These are phyloP conservation scores for Dinothrombium tinctorium DNA, from an alignment of 1,140 invertebrate genomes.

Conservation along the genomic window DNA sequence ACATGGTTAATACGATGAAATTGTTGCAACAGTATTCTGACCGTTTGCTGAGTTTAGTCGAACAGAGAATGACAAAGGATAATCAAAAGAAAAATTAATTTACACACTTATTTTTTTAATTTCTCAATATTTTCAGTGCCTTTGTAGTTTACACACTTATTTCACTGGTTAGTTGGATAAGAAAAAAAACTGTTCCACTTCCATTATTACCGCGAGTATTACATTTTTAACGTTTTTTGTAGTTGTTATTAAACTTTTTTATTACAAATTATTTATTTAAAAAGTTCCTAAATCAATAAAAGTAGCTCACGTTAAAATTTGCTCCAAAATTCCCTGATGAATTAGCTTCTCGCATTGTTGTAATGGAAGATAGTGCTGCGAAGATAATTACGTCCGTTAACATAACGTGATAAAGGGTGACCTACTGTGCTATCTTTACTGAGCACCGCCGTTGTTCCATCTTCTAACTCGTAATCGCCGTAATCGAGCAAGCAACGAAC, in stretches of 20 bases:
- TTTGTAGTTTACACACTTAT: no score
- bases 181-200: no score
- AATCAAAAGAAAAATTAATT: slow-evolving; percentile 1
- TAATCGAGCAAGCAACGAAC: slow-evolving; percentile 64
- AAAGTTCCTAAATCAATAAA: no score
- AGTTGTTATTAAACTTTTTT: no score
- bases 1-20: slow-evolving; percentile 23
- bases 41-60: slow-evolving; percentile 32
- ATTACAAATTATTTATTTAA: no score
- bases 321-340: slow-evolving; percentile 68
- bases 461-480: slow-evolving; percentile 76
- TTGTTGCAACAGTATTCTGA: slow-evolving; percentile 39
- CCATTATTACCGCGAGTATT: no score
- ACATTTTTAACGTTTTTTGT: no score
- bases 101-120: no score
- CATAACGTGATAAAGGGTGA: slow-evolving; percentile 1
- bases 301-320: slow-evolving; percentile 25
- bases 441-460: slow-evolving; percentile 61
- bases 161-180: no score
- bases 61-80: slow-evolving; percentile 28
- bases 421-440: slow-evolving; percentile 57
- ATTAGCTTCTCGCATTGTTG: slow-evolving; percentile 73
- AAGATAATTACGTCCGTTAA: slow-evolving; percentile 8
- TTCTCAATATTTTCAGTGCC: no score
- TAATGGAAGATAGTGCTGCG: slow-evolving; percentile 57